Percentiles rank a stretch among this genome's conserved stretches.
phyloP scores from a whole-genome alignment of 2,888 invertebrate genomes.

The Metellina segmentata region DNA sequence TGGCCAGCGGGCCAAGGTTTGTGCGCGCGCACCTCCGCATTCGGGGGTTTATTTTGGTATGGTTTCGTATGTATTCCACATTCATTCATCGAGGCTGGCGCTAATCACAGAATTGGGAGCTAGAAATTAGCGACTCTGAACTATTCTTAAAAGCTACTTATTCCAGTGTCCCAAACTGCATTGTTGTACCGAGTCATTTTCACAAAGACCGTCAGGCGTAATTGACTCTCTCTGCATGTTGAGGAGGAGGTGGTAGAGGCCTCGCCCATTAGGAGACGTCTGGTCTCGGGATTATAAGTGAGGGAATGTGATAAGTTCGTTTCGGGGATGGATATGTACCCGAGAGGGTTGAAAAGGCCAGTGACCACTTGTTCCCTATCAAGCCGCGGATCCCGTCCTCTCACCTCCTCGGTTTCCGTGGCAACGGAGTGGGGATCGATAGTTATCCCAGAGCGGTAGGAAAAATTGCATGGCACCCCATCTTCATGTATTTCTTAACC shows the following conservation, averaged over 20 bases:
- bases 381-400: slow-evolving; percentile 28
- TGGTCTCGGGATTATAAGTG: background rate
- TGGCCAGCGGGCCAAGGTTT: too few species aligned
- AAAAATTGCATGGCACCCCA: background rate
- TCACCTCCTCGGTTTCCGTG: slow-evolving; percentile 42
- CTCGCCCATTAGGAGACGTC: background rate
- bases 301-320: background rate
- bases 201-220: too few species aligned
- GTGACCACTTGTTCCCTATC: slow-evolving; percentile 70
- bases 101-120: too few species aligned
- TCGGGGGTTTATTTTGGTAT: too few species aligned
- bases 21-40: too few species aligned
- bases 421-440: slow-evolving; percentile 63
- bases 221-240: background rate
- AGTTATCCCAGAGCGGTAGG: slow-evolving; percentile 26
- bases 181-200: too few species aligned
- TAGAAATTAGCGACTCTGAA: too few species aligned
- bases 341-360: slow-evolving; percentile 22
- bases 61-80: too few species aligned
- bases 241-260: background rate
- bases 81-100: too few species aligned
- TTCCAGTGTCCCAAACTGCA: too few species aligned
- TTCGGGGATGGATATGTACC: slow-evolving; percentile 9
- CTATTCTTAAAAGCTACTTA: too few species aligned
- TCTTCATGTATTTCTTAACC: background rate